A percentile compares a stretch with the other conserved stretches of the same genome.
These are phyloP conservation scores for Melanocharis versteri DNA, from an alignment of 2,113 vertebrate genomes.

Conservation along the genomic window DNA sequence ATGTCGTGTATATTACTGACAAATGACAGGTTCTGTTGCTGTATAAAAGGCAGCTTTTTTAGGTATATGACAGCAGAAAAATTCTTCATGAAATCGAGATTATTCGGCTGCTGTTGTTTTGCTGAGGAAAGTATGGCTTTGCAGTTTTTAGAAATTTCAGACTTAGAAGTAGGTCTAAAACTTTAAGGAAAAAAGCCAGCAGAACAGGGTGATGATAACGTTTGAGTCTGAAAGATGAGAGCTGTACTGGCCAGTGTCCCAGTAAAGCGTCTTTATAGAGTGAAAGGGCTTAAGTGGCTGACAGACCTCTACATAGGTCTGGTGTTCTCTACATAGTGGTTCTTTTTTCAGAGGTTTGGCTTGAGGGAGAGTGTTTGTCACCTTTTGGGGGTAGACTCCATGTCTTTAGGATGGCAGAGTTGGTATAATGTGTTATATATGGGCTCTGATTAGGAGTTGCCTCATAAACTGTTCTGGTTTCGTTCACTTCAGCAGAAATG, in stretches of 20 bases:
- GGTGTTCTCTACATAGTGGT: accelerated
- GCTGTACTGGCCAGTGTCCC: neutral
- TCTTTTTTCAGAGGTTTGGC: neutral
- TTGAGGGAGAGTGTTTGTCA: neutral
- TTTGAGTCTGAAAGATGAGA: neutral
- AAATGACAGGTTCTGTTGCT: neutral
- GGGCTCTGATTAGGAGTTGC: neutral
- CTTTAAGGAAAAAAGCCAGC: neutral
- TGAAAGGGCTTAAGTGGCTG: neutral
- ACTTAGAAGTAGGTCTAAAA: neutral
- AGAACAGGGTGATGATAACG: neutral
- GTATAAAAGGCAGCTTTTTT: neutral
- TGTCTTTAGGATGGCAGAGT: neutral
- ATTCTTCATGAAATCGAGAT: neutral
- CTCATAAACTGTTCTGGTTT: neutral
- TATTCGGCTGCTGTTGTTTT: neutral
- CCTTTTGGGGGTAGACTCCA: neutral
- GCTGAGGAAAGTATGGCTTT: neutral
- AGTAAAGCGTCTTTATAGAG: neutral
- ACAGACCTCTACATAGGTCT: neutral
- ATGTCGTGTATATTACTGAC: neutral
- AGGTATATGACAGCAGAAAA: neutral
- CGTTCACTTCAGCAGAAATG: neutral
- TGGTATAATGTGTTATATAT: neutral
- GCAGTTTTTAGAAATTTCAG: neutral